A percentile compares a stretch with the other conserved stretches of the same genome.
phyloP scores from a whole-genome alignment of 2,113 vertebrate species.

The Oncorhynchus kisutch region DNA sequence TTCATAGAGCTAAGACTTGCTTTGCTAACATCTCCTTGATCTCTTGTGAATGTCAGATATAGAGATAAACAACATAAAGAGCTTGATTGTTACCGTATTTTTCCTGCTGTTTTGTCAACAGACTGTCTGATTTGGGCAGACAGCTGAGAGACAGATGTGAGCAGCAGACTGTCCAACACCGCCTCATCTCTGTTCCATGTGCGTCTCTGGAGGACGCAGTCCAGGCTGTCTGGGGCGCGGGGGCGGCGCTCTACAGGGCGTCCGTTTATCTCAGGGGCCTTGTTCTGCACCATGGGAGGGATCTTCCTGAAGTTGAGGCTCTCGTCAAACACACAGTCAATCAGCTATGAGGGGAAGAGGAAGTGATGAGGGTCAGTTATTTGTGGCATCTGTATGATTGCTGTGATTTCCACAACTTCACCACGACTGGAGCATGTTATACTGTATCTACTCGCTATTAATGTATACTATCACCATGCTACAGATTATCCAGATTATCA shows the following conservation, averaged over 20 bases:
- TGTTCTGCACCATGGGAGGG: slow-evolving; percentile 82
- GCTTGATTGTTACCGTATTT: slow-evolving; percentile 84
- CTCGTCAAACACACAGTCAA: slow-evolving; percentile 97
- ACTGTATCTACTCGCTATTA: background rate
- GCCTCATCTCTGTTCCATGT: slow-evolving; percentile 98
- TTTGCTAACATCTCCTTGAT: background rate
- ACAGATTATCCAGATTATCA: too few relatives aligned
- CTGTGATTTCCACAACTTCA: too few relatives aligned
- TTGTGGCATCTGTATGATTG: background rate
- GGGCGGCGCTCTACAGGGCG: slow-evolving; percentile 81
- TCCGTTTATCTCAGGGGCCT: slow-evolving; percentile 86
- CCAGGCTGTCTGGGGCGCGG: slow-evolving; percentile 79
- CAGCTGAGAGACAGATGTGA: slow-evolving; percentile 93
- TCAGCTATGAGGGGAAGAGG: slow-evolving; percentile 74
- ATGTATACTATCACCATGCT: background rate
- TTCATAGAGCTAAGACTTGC: background rate
- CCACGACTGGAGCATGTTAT: too few relatives aligned
- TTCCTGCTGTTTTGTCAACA: slow-evolving; percentile 93
- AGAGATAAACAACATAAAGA: background rate
- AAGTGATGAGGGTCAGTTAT: background rate
- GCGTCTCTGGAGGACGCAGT: slow-evolving; percentile 87
- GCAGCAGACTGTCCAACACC: slow-evolving; percentile 91
- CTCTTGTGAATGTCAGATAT: background rate
- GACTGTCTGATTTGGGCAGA: slow-evolving; percentile 93
- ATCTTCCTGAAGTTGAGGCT: slow-evolving; percentile 98